Evolutionary conservation across 2,888 invertebrate genomes (phyloP), one percentile per base, ranked within the genome.

Genomic region (Folsomia manolachei): DNA sequence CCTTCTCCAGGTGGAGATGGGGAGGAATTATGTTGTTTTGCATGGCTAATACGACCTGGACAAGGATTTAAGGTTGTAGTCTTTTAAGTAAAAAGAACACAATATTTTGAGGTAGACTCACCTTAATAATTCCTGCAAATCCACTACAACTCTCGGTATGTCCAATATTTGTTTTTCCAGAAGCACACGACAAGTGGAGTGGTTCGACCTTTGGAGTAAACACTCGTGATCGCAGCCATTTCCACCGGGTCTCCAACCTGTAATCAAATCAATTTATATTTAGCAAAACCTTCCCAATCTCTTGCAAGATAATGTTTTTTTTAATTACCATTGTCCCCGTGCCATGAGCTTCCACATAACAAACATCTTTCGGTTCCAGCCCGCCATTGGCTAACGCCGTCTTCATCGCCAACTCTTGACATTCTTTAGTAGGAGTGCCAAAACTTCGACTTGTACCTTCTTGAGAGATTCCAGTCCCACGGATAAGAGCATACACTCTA

Each of bases 281-380:
- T n/a, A n/a, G n/a, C n/a, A n/a, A n/a, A n/a, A n/a, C n/a, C n/a
- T n/a, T n/a, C n/a, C n/a, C n/a, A n/a, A n/a, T n/a, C n/a, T n/a
- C n/a, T n/a, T 11, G 18, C 18, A 14, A 52, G 11, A 14, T 11
- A 52, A 18, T 52, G 52, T 52, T 52, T 87, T n/a, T n/a, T n/a
- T n/a, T n/a, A n/a, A n/a, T n/a, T n/a, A 39, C 39, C 39, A 96
- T 96, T 18, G 97, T 98, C 71, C 98, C 98, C 25, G 98, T 98
- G 70, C 98, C 98, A 85, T 99, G 98, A 65, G 97, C 96, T 85
- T 99, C 98, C 1, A 99, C 91, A 84, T 97, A 98, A 2, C 86
- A 87, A 0, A 99, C 92, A 71, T 92, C 90, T 64, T 86, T 83
- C 4, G 97, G 97, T 81, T 91, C 89, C 67, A 98, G 84, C 1